These are phyloP conservation scores for Nipponacmea schrenckii DNA, from an alignment of 2,888 invertebrate species.

Conservation along the genomic window DNA sequence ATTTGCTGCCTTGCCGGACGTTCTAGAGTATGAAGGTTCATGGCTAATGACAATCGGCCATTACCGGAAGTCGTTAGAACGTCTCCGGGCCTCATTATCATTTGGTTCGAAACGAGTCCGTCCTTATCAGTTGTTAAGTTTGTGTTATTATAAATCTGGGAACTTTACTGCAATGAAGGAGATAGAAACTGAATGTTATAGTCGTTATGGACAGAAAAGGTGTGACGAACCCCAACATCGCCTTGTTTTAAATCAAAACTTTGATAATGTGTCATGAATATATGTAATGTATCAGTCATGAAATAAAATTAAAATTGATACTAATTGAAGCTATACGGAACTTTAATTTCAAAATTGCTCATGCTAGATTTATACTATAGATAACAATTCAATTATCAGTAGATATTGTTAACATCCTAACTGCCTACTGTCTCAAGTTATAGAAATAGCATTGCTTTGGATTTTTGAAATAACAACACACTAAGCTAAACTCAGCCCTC, in stretches of 20 bases:
- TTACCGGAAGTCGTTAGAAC: constrained; percentile 3
- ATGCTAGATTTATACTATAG: no score
- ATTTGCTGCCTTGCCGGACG: neutral
- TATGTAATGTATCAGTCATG: neutral
- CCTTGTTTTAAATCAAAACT: neutral
- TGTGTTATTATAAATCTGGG: neutral
- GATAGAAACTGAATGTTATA: neutral
- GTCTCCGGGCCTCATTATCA: neutral
- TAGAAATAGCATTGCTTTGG: no score
- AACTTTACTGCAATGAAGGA: neutral
- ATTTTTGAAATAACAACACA: no score
- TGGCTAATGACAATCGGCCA: neutral
- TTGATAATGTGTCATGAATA: neutral
- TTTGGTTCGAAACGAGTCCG: neutral
- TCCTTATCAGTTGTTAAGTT: neutral
- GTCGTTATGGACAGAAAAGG: neutral
- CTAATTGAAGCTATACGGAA: no score
- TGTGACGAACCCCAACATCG: neutral
- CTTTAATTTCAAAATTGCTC: no score
- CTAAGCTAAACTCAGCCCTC: no score
- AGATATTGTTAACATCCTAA: no score
- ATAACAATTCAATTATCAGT: no score
- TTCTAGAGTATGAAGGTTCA: neutral
- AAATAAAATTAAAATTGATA: no score
- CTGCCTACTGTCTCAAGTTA: no score